Evolutionary conservation across 2,113 vertebrate genomes (phyloP).

Genomic region (rabbit (Oryctolagus cuniculus)): DNA sequence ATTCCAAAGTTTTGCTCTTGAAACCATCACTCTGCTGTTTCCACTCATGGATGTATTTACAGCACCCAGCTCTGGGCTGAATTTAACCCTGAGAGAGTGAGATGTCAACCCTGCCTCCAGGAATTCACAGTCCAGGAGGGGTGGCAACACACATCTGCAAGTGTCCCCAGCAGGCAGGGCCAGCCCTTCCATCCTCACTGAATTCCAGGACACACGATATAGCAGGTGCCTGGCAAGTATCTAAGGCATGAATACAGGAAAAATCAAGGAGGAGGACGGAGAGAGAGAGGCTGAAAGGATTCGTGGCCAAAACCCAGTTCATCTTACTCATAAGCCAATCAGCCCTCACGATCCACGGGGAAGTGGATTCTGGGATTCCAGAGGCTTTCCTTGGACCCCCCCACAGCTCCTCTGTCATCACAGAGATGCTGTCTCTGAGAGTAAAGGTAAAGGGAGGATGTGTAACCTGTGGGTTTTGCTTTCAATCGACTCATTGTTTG

Average conservation of each 20-base stretch:
- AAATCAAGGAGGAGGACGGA: not conserved
- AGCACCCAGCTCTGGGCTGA: not conserved
- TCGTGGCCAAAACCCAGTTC: not conserved
- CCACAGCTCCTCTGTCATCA: not conserved
- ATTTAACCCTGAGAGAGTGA: not conserved
- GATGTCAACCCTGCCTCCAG: not conserved
- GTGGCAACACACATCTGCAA: not conserved
- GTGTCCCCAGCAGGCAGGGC: no score
- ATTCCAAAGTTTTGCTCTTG: not conserved
- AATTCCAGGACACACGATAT: not conserved
- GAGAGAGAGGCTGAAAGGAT: not conserved
- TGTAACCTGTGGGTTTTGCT: not conserved
- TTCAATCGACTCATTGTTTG: not conserved
- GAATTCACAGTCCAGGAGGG: not conserved
- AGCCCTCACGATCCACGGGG: not conserved
- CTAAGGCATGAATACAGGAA: not conserved
- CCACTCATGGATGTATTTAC: not conserved
- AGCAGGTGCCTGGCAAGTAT: not conserved
- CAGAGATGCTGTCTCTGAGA: not conserved
- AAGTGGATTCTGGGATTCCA: not conserved
- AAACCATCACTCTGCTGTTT: not conserved
- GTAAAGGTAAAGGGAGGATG: not conserved
- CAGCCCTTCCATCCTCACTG: not conserved
- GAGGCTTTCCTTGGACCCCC: not conserved
- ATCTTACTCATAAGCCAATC: not conserved